Conservation (phyloP, 1,140 invertebrate genomes). For the Hormaphis cornu region DNA sequence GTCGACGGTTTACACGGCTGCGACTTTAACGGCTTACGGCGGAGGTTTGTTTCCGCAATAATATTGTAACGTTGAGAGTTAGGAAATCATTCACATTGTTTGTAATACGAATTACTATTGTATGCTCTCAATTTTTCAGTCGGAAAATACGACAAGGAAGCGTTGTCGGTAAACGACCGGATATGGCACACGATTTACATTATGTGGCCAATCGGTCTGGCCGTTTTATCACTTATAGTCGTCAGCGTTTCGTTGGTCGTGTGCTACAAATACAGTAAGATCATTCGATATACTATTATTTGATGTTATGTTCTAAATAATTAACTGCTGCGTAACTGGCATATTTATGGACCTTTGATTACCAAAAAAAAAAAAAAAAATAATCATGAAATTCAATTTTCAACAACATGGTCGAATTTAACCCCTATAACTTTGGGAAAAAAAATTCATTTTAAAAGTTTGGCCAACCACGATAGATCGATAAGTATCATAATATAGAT, state of each 20-base stretch:
- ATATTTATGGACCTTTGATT: too few relatives aligned
- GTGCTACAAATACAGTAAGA: constrained; percentile 19
- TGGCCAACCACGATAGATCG: too few relatives aligned
- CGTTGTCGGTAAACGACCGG: constrained; percentile 32
- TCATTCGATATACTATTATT: too few relatives aligned
- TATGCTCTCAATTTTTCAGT: not conserved
- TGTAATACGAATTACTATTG: too few relatives aligned
- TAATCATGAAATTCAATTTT: too few relatives aligned
- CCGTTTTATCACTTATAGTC: not conserved
- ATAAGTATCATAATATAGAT: too few relatives aligned
- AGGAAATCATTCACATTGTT: constrained; percentile 35
- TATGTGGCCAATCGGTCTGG: constrained; percentile 32
- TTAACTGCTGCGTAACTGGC: too few relatives aligned
- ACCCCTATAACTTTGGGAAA: too few relatives aligned
- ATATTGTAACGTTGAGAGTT: not conserved
- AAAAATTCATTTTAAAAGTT: too few relatives aligned
- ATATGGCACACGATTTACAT: constrained; percentile 30
- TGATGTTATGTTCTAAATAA: too few relatives aligned
- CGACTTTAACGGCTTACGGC: constrained; percentile 50
- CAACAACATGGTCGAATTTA: too few relatives aligned
- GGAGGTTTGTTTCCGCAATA: constrained; percentile 44
- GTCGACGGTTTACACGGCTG: constrained; percentile 55
- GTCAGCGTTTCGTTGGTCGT: constrained; percentile 3
- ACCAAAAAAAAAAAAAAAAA: too few relatives aligned
- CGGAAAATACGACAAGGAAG: constrained; percentile 24